Percentiles rank a stretch among this genome's conserved stretches.
phyloP scores from a whole-genome alignment of 2,888 invertebrate species.

The Dermolepida albohirtum region DNA sequence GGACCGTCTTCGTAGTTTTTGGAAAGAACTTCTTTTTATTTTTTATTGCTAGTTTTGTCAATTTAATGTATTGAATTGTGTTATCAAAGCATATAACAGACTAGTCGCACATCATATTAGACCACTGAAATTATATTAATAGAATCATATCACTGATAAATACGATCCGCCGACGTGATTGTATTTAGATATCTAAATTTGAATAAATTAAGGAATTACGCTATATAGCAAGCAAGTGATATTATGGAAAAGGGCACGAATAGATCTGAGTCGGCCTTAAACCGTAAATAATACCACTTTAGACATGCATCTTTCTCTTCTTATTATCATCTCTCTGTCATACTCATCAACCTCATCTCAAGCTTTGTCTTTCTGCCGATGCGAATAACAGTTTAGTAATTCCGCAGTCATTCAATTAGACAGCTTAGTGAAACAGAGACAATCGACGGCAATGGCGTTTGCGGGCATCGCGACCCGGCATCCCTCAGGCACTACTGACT shows the following conservation, averaged over 20 bases:
- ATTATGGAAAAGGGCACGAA: conserved; percentile 24
- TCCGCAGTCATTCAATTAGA: conserved; percentile 38
- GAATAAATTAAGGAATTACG: conserved; percentile 31
- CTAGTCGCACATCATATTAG: too few species aligned
- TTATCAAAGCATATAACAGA: too few species aligned
- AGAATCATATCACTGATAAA: neutral
- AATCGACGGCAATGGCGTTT: conserved; percentile 1
- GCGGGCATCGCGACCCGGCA: neutral
- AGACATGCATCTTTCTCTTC: conserved; percentile 4
- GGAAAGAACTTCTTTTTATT: neutral
- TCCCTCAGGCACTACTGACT: neutral
- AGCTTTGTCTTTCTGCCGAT: conserved; percentile 19
- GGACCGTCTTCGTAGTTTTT: too few species aligned
- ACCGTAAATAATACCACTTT: conserved; percentile 37
- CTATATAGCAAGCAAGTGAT: conserved; percentile 1
- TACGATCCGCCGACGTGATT: conserved; percentile 7
- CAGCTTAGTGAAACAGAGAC: conserved; percentile 30
- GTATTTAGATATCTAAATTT: conserved; percentile 25
- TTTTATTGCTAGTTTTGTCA: neutral
- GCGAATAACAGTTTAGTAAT: conserved; percentile 36
- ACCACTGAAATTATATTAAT: too few species aligned
- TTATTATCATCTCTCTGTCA: conserved; percentile 4
- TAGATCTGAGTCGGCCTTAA: conserved; percentile 32
- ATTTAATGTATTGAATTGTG: too few species aligned
- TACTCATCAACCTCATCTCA: conserved; percentile 8